Evolutionary conservation across 2,888 invertebrate species (phyloP), one percentile per base, ranked within the genome.

Genomic region (Lasioglossum villosulum): DNA sequence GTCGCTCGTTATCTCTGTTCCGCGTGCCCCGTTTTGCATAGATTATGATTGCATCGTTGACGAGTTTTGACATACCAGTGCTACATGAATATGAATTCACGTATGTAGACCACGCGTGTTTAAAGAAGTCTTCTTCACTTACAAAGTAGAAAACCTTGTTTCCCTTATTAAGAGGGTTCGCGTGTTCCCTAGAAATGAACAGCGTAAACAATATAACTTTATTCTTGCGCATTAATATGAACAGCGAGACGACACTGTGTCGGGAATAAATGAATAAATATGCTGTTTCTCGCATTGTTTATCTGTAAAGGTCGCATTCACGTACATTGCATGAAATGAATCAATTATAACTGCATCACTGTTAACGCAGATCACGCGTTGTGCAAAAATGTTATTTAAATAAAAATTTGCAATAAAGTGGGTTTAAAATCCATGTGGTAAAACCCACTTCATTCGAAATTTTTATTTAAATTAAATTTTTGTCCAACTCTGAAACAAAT

Each of bases 1-100:
- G 56, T 63, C 42, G 34, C 48, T 59, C 80, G 84, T 78, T 84
- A 84, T 84, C 84, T 68, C 68, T 23, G 34, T 70, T 70, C 34
- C 79, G 16, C 5, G 66, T 45, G 52, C 27, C 63, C 34, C 63
- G 74, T 78, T 78, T 81, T 66, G 81, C 84, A 84, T 78, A 81
- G 78, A 78, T 84, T 81, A 72, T 72, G 74, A 72, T 72, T 77
- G 68, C 66, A 71, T n/a, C 52, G 59, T 63, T 66, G 70, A 52
- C 75, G 19, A 59, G 75, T 78, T 78, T 48, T 74, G 63, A 78
- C 78, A 30, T n/a, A 23, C 56, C 39, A 45, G n/a, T 27, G 27
- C 52, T 4, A 19, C 19, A 48, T 68, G 73, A 30, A 73, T 73
- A 73, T 34, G 73, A 73, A 73, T 73, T 12, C 73, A 12, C 5